Evolutionary conservation across 2,888 invertebrate genomes (phyloP).

Genomic region (Athrips mouffetella): DNA sequence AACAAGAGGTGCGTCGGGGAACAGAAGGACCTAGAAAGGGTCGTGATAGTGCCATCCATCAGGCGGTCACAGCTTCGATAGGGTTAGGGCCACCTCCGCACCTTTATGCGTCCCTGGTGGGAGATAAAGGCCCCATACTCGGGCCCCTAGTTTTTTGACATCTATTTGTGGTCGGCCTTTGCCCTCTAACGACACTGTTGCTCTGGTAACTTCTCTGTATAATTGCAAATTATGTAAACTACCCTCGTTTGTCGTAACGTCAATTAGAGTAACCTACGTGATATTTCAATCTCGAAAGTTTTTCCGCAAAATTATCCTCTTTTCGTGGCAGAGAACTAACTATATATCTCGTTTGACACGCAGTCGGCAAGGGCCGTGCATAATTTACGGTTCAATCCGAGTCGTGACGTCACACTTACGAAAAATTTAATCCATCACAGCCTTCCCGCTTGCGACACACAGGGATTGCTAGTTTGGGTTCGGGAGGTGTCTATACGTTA

Average conservation of each 20-base stretch:
- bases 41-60: constrained; percentile 73
- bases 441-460: constrained; percentile 15
- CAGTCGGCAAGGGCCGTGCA: constrained; percentile 32
- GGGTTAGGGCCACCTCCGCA: constrained; percentile 75
- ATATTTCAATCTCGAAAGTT: background rate
- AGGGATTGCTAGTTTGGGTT: background rate
- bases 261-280: background rate
- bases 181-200: constrained; percentile 61
- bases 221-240: constrained; percentile 4
- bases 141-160: constrained; percentile 74
- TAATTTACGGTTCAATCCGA: constrained; percentile 57
- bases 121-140: constrained; percentile 66
- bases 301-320: too few relatives aligned
- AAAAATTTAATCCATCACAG: constrained; percentile 72
- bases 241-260: background rate
- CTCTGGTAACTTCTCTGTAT: constrained; percentile 29
- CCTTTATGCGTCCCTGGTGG: constrained; percentile 75
- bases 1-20: constrained; percentile 57
- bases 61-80: constrained; percentile 74
- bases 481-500: too few relatives aligned
- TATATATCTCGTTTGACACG: background rate
- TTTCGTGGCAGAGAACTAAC: background rate
- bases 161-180: constrained; percentile 74
- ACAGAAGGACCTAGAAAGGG: constrained; percentile 64
- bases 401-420: constrained; percentile 58